Base-by-base conservation (phyloP, 2,797 vertebrate species). In the Cossypha caffra region DNA sequence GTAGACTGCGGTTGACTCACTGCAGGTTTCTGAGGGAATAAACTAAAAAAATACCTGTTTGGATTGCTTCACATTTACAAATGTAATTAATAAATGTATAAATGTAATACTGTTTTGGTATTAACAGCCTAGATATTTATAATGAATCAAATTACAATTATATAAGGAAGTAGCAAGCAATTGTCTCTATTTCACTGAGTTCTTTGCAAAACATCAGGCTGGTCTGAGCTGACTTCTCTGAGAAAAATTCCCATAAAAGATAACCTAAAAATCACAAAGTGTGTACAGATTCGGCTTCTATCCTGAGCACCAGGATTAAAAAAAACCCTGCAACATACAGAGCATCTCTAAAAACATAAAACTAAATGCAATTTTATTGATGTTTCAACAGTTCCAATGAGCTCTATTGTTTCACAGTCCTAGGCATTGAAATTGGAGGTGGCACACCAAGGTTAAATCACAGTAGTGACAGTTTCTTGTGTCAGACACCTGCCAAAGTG, bases 401-500 rank as follows among this genome's bases (percentile, higher is more conserved):
- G 59, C 90, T 96, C 88, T 80, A 74, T 68, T 95, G 91, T 95
- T 97, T 97, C 85, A 82, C 63, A 95, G 67, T 86, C 76, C 62
- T 33, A 83, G 78, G 80, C 18, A 75, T 77, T 90, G 79, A 96
- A 96, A 98, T 74, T 87, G 94, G 94, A 97, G 95, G 90, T 92
- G 94, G 78, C 89, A 77, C 37, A 81, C 90, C 93, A 97, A 98
- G 96, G 97, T 96, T 96, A 97, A 97, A 96, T 91, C 95, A 84
- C 33, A 67, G 82, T 69, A 93, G 93, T 92, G 96, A 97, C 80
- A 95, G 90, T 58, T 87, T 93, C 95, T 95, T 29, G 25, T 81
- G 96, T 97, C 96, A 97, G 96, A 95, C 67, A 94, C 89, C 93
- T 96, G 96, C 97, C 97, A 97, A 96, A 97, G 97, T 82, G 87